These are phyloP conservation scores for Eufriesea mexicana DNA, from an alignment of 1,140 invertebrate species.

Conservation along the genomic window DNA sequence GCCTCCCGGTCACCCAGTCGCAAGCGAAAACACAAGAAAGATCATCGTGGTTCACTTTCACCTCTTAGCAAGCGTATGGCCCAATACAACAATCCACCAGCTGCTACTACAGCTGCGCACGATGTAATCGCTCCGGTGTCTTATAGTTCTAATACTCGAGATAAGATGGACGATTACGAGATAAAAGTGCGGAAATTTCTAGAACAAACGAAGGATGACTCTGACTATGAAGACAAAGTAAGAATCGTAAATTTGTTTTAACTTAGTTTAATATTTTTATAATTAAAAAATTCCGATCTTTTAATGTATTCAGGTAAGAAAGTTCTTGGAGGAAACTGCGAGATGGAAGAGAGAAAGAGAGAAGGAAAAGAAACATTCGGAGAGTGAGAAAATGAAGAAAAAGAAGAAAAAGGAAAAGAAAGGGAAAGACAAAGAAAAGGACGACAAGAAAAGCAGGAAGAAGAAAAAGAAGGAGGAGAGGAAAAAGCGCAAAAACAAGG, in stretches of 20 bases:
- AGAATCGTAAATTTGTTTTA: slow-evolving; percentile 8
- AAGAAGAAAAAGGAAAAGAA: slow-evolving; percentile 88
- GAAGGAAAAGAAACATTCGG: slow-evolving; percentile 87
- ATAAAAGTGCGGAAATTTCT: slow-evolving; percentile 89
- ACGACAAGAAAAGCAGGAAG: slow-evolving; percentile 83
- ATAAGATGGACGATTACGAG: slow-evolving; percentile 86
- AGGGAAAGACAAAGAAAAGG: slow-evolving; percentile 84
- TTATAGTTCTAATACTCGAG: slow-evolving; percentile 81
- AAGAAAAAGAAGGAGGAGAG: slow-evolving; percentile 84
- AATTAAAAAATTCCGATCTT: not conserved
- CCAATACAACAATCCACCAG: slow-evolving; percentile 81
- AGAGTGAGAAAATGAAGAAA: slow-evolving; percentile 87
- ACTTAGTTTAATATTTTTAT: not conserved
- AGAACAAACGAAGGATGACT: slow-evolving; percentile 90
- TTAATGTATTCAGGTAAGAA: slow-evolving; percentile 83
- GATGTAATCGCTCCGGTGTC: slow-evolving; percentile 84
- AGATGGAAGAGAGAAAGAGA: slow-evolving; percentile 87
- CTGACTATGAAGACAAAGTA: slow-evolving; percentile 90
- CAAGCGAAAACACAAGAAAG: slow-evolving; percentile 87
- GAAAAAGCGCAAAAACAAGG: slow-evolving; percentile 87
- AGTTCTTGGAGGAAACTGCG: slow-evolving; percentile 90
- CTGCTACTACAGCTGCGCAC: slow-evolving; percentile 82
- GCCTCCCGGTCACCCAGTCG: slow-evolving; percentile 83
- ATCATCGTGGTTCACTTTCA: slow-evolving; percentile 86
- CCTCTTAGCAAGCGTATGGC: slow-evolving; percentile 91